phyloP scores from a whole-genome alignment of 2,113 vertebrate genomes.

The Thomomys bottae region DNA sequence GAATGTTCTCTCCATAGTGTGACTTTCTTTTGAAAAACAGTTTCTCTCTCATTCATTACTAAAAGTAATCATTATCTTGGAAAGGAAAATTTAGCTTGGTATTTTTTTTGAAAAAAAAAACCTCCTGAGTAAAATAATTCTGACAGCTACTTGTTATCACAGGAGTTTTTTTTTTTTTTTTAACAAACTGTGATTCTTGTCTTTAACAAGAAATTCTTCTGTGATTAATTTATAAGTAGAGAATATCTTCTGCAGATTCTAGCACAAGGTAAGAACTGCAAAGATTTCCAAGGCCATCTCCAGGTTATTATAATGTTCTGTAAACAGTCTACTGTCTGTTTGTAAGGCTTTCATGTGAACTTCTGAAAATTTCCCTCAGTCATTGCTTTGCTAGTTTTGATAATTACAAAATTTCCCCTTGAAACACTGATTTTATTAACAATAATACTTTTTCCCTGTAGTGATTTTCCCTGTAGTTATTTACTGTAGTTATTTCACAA shows the following conservation, averaged over 20 bases:
- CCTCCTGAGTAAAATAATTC: slow-evolving; percentile 41
- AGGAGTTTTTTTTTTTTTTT: slow-evolving; percentile 64
- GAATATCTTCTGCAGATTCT: background rate
- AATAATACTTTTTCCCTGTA: too few species aligned
- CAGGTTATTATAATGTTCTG: background rate
- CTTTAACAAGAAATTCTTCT: slow-evolving; percentile 52
- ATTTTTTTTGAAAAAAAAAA: slow-evolving; percentile 57
- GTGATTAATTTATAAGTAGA: slow-evolving; percentile 16
- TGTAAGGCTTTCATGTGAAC: too few species aligned
- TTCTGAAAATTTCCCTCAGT: too few species aligned
- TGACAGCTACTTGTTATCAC: slow-evolving; percentile 63
- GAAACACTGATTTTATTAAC: too few species aligned
- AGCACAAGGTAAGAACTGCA: slow-evolving; percentile 15
- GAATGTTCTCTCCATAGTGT: slow-evolving; percentile 30
- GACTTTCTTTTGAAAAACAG: slow-evolving; percentile 30
- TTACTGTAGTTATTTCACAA: too few species aligned
- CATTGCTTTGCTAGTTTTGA: too few species aligned
- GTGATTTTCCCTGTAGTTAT: too few species aligned
- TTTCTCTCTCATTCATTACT: slow-evolving; percentile 34
- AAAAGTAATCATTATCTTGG: slow-evolving; percentile 58
- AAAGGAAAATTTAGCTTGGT: slow-evolving; percentile 54
- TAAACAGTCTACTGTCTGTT: background rate
- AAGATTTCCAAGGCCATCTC: slow-evolving; percentile 22
- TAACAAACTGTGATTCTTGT: slow-evolving; percentile 37
- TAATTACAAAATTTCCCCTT: too few species aligned